Evolutionary conservation across 1,140 invertebrate genomes (phyloP).

Genomic region (Bombus consobrinus): DNA sequence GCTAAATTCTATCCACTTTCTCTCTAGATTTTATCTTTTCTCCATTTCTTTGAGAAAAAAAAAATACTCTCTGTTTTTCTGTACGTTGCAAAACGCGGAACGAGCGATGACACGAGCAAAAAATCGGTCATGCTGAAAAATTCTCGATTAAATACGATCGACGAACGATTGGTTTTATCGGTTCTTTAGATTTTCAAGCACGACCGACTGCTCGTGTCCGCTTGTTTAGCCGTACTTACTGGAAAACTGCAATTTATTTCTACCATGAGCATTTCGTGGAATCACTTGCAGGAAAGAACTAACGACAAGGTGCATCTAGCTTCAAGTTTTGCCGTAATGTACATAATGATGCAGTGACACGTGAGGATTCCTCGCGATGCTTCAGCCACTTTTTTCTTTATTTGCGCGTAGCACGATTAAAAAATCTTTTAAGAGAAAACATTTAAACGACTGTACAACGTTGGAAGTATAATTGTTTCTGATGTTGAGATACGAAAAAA

Average conservation of each 20-base stretch:
- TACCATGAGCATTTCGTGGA: slow-evolving; percentile 52
- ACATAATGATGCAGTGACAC: slow-evolving; percentile 65
- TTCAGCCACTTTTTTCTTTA: slow-evolving; percentile 38
- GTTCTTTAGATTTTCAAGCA: neutral
- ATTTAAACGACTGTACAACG: neutral
- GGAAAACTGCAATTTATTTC: slow-evolving; percentile 35
- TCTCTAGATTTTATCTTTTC: slow-evolving; percentile 25
- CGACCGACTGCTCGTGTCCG: slow-evolving; percentile 24
- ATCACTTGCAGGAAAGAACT: slow-evolving; percentile 51
- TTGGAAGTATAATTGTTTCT: neutral
- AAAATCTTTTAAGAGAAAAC: neutral
- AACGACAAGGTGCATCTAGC: slow-evolving; percentile 39
- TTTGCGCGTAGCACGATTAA: slow-evolving; percentile 29
- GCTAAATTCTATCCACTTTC: slow-evolving; percentile 75
- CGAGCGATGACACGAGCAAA: neutral
- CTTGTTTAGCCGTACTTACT: slow-evolving; percentile 33
- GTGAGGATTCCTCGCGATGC: slow-evolving; percentile 58
- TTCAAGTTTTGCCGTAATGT: slow-evolving; percentile 48
- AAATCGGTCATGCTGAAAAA: neutral
- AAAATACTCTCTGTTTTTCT: too few relatives aligned
- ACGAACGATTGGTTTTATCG: neutral
- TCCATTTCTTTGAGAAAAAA: too few relatives aligned
- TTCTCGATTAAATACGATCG: neutral
- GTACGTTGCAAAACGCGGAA: neutral
- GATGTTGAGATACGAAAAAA: neutral